These are phyloP conservation scores for Eretmochelys imbricata DNA, from an alignment of 2,113 vertebrate species.

Conservation along the genomic window DNA sequence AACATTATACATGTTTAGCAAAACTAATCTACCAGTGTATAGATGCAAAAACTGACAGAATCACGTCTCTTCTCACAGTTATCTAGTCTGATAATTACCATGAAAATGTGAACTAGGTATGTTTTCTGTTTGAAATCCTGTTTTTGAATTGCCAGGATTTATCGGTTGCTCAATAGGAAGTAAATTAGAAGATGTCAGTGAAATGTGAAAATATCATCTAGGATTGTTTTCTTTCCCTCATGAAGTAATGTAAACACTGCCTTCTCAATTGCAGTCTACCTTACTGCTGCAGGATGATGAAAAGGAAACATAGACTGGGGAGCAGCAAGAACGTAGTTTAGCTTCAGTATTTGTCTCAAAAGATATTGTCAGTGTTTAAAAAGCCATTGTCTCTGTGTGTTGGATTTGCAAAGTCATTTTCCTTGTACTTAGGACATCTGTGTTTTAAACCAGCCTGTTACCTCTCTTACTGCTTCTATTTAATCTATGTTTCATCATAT, in stretches of 20 bases:
- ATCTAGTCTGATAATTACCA: neutral
- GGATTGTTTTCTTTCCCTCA: neutral
- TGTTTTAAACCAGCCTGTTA: neutral
- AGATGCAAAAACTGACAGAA: slow-evolving; percentile 5
- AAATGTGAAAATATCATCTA: neutral
- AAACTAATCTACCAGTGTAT: neutral
- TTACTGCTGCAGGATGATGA: neutral
- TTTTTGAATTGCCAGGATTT: neutral
- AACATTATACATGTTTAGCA: neutral
- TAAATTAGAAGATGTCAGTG: neutral
- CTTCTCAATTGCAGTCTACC: neutral
- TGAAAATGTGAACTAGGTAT: neutral
- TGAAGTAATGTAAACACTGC: neutral
- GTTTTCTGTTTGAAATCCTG: neutral
- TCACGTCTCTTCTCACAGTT: neutral
- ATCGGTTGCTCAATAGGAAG: neutral
- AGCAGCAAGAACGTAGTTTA: neutral
- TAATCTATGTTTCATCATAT: neutral
- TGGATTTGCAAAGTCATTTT: neutral
- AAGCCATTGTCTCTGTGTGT: neutral
- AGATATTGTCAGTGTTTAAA: neutral
- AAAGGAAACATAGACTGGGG: neutral
- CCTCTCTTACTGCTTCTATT: slow-evolving; percentile 1
- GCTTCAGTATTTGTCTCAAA: neutral
- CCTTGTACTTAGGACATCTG: neutral